Evolutionary conservation across 2,797 vertebrate species (phyloP).

Genomic region (Balearica regulorum): DNA sequence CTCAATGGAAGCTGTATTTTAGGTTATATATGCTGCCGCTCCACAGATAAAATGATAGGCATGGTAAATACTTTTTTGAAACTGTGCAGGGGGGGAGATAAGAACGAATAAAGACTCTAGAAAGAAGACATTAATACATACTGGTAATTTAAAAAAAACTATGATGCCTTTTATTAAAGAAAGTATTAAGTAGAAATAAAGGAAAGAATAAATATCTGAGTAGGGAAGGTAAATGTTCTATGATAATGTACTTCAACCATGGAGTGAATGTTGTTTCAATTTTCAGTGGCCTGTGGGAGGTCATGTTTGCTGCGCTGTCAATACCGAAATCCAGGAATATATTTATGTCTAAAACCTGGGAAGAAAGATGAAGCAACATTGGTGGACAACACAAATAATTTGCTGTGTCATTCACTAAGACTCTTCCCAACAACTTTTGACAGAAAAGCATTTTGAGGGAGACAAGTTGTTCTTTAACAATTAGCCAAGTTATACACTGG

Average conservation of each 20-base stretch:
- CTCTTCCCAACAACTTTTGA: not conserved
- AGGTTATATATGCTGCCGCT: not conserved
- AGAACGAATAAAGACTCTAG: not conserved
- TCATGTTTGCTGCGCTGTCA: not conserved
- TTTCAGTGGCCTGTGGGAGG: not conserved
- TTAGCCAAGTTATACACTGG: not conserved
- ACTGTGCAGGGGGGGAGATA: not conserved
- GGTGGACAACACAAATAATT: not conserved
- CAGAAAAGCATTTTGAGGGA: not conserved
- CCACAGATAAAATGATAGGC: not conserved
- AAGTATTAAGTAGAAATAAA: not conserved
- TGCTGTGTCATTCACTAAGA: not conserved
- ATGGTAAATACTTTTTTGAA: not conserved
- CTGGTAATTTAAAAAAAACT: not conserved
- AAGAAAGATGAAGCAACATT: not conserved
- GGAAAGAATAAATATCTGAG: not conserved
- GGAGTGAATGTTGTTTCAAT: not conserved
- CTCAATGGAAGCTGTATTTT: not conserved
- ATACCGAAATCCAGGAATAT: not conserved
- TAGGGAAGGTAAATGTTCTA: not conserved
- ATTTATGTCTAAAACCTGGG: not conserved
- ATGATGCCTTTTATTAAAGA: not conserved
- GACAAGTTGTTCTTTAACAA: not conserved
- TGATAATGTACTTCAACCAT: not conserved
- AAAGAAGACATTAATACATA: not conserved